Evolutionary conservation across 2,113 vertebrate genomes (phyloP).

Genomic region (Pholis gunnellus): DNA sequence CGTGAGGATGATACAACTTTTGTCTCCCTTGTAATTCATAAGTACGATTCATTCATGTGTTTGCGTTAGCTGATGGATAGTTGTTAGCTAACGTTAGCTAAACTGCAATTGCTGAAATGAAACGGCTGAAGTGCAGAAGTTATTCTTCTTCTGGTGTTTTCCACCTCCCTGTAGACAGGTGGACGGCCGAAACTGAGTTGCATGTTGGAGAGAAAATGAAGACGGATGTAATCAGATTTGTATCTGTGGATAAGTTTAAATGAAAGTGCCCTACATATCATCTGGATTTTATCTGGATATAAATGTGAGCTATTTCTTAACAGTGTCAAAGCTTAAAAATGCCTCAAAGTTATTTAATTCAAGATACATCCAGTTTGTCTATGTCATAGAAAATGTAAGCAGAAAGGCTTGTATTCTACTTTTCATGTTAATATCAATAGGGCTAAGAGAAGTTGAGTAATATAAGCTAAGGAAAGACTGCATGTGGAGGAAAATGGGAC

Average conservation of each 20-base stretch:
- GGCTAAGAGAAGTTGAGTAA: conserved; percentile 7
- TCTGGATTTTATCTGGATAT: not conserved
- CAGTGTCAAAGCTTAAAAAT: not conserved
- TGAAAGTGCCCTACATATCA: not conserved
- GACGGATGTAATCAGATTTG: not conserved
- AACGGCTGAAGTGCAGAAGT: no score
- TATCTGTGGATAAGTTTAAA: not conserved
- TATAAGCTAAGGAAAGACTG: conserved; percentile 5
- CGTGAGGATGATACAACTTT: no score
- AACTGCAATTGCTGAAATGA: no score
- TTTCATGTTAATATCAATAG: not conserved
- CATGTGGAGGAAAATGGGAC: not conserved
- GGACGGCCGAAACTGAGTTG: no score
- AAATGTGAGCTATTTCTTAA: not conserved
- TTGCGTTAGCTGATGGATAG: no score
- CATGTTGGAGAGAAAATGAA: no score
- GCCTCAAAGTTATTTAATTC: not conserved
- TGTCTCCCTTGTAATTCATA: no score
- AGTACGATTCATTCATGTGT: no score
- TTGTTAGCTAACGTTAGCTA: no score
- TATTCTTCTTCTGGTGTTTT: no score
- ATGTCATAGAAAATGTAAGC: not conserved
- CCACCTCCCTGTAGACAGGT: no score
- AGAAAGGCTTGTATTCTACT: not conserved
- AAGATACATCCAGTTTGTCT: conserved; percentile 5